Evolutionary conservation across 2,888 invertebrate genomes (phyloP).

Genomic region (Phania funesta): DNA sequence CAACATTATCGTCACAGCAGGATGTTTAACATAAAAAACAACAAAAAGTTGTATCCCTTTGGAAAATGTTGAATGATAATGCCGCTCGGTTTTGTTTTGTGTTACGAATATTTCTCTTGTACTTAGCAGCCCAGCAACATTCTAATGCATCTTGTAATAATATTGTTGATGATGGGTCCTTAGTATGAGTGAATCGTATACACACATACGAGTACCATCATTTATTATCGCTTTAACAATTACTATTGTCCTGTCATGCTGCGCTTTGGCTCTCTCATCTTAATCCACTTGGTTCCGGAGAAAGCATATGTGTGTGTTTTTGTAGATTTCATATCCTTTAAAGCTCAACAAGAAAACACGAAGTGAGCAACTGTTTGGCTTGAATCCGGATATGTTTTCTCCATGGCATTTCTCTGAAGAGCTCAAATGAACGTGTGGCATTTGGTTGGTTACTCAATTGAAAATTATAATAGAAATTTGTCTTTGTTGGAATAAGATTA

Average conservation of each 20-base stretch:
- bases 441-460: slow-evolving; percentile 29
- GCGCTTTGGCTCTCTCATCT: slow-evolving; percentile 40
- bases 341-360: not conserved
- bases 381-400: not conserved
- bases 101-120: not conserved
- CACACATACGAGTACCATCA: not conserved
- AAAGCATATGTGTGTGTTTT: slow-evolving; percentile 34
- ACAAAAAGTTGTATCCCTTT: slow-evolving; percentile 17
- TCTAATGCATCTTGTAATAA: slow-evolving; percentile 39
- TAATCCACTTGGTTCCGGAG: slow-evolving; percentile 57
- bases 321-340: not conserved
- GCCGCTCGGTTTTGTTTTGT: not conserved
- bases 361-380: slow-evolving; percentile 7
- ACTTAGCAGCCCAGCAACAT: not conserved
- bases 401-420: not conserved
- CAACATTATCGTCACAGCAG: slow-evolving; percentile 56
- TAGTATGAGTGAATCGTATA: not conserved
- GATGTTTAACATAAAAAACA: slow-evolving; percentile 28
- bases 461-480: slow-evolving; percentile 26
- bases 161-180: not conserved
- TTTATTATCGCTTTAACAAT: slow-evolving; percentile 42
- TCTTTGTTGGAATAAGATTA: slow-evolving; percentile 25
- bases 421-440: not conserved
- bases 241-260: slow-evolving; percentile 43
- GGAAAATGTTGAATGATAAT: slow-evolving; percentile 6